Evolutionary conservation across 2,888 invertebrate genomes (phyloP).

Genomic region (Cosmia pyralina): DNA sequence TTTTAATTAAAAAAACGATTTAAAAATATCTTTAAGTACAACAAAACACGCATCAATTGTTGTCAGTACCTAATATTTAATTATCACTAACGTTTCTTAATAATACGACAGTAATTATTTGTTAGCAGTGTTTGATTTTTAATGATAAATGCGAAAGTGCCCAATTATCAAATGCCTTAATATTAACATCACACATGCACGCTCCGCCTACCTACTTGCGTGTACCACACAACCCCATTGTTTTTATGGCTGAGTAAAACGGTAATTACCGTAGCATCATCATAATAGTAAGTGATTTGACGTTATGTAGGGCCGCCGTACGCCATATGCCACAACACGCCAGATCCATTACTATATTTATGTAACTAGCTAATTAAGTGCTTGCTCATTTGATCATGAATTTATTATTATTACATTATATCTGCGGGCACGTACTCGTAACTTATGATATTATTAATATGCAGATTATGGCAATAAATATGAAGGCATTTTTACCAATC

Average conservation of each 20-base stretch:
- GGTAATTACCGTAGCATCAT: slow-evolving; percentile 82
- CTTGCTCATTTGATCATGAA: slow-evolving; percentile 57
- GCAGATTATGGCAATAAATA: slow-evolving; percentile 7
- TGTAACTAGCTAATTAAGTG: slow-evolving; percentile 63
- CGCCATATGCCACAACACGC: slow-evolving; percentile 64
- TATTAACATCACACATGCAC: slow-evolving; percentile 19
- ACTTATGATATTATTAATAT: slow-evolving; percentile 23
- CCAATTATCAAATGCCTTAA: slow-evolving; percentile 13
- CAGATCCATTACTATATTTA: slow-evolving; percentile 62
- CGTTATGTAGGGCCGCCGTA: slow-evolving; percentile 73
- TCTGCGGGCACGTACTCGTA: background rate
- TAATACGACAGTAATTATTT: background rate
- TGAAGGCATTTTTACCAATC: background rate
- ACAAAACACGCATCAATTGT: background rate
- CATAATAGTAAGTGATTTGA: slow-evolving; percentile 81
- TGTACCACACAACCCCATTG: slow-evolving; percentile 78
- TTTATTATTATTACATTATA: slow-evolving; percentile 44
- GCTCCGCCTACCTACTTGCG: slow-evolving; percentile 31
- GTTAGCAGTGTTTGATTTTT: background rate
- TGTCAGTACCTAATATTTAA: background rate
- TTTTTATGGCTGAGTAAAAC: slow-evolving; percentile 78
- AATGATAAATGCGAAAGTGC: background rate
- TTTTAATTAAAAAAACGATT: too few species aligned
- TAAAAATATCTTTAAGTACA: background rate
- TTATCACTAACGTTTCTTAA: background rate